Base-by-base conservation (phyloP, 2,888 invertebrate species). In the Linhomoeus sp. region DNA sequence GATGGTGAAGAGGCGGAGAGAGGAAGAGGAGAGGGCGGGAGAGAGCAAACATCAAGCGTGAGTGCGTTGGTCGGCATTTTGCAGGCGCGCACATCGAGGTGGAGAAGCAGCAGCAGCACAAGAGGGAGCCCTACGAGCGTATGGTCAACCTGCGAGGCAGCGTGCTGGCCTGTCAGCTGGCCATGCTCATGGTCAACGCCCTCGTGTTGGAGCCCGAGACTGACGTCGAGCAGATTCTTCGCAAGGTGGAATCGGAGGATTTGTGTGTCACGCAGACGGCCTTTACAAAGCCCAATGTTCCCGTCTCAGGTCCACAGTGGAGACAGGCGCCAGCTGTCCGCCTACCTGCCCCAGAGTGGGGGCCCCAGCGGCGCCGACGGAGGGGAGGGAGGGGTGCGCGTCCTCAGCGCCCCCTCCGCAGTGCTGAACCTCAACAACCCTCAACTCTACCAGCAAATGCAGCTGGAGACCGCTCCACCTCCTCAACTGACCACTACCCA, bases 141-240 rank as follows among this genome's bases (percentile, higher is more conserved):
- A 81, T 81, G 61, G 87, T 97, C 55, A 88, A 87, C 39, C 88
- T 97, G 62, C 87, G 86, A 45, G 61, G 61, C 40, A 50, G 52
- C 2, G 45, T 50, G 3, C 59, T 60, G 1, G 49, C 55, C 1
- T 55, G 45, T 45, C 56, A 84, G 65, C 85, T 87, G 64, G 92
- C 94, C 45, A 81, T 86, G 63, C 76, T 76, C 56, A 74, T 94
- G 60, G 92, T 97, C 56, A 77, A 81, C 40, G 78, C 85, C 14
- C 75, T 97, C 60, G 84, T 92, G 61, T 83, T 85, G 67, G 92
- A 94, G 72, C 86, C 88, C 5, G 92, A 94, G 57, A 43, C 52
- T n/a, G 41, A 54, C n/a, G 56, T 62, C 42, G 50, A 46, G 41
- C 61, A 63, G 24, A 56, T 61, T 3, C 53, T 60, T 41, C 37